Evolutionary conservation across 2,888 invertebrate genomes (phyloP).

Genomic region (Acanthosepion lycidas): DNA sequence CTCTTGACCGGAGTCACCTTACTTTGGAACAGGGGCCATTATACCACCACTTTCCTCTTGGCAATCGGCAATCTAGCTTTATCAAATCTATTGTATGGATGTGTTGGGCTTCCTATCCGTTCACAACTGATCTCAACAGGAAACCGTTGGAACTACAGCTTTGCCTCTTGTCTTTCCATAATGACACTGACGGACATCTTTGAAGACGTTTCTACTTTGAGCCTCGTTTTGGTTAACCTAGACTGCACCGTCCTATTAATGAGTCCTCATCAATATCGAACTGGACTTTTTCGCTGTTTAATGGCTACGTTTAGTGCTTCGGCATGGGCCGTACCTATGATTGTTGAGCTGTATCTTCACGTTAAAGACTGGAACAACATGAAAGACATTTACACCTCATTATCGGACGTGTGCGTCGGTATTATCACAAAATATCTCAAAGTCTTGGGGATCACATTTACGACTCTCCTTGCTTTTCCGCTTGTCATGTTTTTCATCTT

Average conservation of each 20-base stretch:
- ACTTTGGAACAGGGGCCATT: background rate
- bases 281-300: background rate
- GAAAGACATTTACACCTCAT: background rate
- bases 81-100: background rate
- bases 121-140: background rate
- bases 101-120: background rate
- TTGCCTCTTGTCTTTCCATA: background rate
- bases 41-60: background rate
- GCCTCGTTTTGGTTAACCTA: background rate
- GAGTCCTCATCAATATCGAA: background rate
- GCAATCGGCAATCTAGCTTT: background rate
- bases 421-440: conserved; percentile 35
- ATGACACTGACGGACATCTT: conserved; percentile 39
- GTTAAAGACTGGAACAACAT: conserved; percentile 40
- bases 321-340: background rate
- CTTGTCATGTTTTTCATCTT: background rate
- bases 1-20: background rate
- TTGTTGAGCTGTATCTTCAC: background rate
- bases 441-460: background rate
- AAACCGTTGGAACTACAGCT: conserved; percentile 42
- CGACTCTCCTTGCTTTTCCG: background rate
- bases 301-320: background rate
- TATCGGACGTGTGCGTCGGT: conserved; percentile 33
- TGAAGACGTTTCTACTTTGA: conserved; percentile 37
- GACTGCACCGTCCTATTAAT: background rate